Percentiles rank a stretch among this genome's conserved stretches.
Evolutionary conservation across 2,113 vertebrate species (phyloP).

Genomic region (Stegostoma tigrinum): DNA sequence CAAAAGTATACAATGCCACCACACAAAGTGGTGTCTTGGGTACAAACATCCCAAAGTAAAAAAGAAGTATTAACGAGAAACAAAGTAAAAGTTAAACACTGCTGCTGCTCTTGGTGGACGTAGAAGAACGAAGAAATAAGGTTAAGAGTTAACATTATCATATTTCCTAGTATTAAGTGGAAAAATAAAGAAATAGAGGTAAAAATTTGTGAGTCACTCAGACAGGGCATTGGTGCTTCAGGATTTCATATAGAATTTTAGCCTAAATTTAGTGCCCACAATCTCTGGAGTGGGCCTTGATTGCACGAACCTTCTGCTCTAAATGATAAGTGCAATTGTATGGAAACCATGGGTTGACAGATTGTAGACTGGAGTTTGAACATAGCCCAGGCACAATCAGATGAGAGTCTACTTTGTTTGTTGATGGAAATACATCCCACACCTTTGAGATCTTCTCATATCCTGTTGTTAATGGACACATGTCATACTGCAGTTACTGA

Average conservation of each 20-base stretch:
- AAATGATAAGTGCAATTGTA: neutral
- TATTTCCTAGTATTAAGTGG: too few relatives aligned
- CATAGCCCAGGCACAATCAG: neutral
- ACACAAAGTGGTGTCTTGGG: too few relatives aligned
- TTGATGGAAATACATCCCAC: neutral
- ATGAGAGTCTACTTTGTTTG: neutral
- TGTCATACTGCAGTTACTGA: neutral
- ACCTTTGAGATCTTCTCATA: neutral
- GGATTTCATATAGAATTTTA: neutral
- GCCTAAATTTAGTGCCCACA: neutral
- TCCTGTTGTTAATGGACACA: neutral
- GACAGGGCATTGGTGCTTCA: neutral
- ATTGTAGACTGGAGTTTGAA: neutral
- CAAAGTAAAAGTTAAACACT: too few relatives aligned
- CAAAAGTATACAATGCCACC: too few relatives aligned
- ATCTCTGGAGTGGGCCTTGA: neutral
- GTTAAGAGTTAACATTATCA: too few relatives aligned
- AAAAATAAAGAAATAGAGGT: too few relatives aligned
- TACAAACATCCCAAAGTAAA: too few relatives aligned
- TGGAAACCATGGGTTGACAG: neutral
- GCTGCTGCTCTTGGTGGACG: too few relatives aligned
- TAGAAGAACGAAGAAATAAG: too few relatives aligned
- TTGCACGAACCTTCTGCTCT: neutral
- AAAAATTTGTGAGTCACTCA: neutral
- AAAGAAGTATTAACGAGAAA: too few relatives aligned